Conservation (phyloP, 2,888 invertebrate species). For the Seira musarum region DNA sequence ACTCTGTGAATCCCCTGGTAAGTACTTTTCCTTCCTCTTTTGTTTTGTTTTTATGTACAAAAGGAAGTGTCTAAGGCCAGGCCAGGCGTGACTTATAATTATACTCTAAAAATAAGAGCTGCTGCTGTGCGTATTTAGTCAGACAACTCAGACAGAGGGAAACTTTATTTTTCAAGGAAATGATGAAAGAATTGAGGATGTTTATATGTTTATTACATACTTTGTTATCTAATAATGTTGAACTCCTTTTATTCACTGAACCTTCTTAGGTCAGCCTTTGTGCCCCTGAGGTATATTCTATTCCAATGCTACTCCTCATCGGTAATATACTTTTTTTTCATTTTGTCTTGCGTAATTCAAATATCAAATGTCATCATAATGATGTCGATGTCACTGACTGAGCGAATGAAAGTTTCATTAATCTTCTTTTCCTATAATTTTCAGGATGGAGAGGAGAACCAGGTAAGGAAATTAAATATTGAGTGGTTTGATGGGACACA, state of each 20-base stretch:
- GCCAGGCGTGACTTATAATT: neutral
- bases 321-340: constrained; percentile 66
- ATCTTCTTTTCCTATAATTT: constrained; percentile 1
- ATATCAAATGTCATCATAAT: neutral
- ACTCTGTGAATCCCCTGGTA: constrained; percentile 73
- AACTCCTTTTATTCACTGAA: neutral
- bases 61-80: neutral
- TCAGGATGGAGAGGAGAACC: constrained; percentile 53
- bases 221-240: neutral
- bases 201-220: neutral
- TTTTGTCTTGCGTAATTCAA: neutral
- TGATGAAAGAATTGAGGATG: neutral
- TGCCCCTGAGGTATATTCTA: constrained; percentile 73
- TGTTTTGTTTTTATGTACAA: neutral
- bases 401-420: neutral
- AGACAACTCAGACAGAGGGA: neutral
- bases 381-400: no score
- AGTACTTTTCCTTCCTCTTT: constrained; percentile 22
- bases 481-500: no score
- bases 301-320: constrained; percentile 73
- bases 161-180: neutral
- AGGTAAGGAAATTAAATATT: constrained; percentile 17
- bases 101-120: constrained; percentile 6
- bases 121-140: neutral
- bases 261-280: constrained; percentile 71